Percentiles rank a stretch among this genome's conserved stretches.
Conservation (phyloP, 2,888 invertebrate species). For the Rapana venosa region DNA sequence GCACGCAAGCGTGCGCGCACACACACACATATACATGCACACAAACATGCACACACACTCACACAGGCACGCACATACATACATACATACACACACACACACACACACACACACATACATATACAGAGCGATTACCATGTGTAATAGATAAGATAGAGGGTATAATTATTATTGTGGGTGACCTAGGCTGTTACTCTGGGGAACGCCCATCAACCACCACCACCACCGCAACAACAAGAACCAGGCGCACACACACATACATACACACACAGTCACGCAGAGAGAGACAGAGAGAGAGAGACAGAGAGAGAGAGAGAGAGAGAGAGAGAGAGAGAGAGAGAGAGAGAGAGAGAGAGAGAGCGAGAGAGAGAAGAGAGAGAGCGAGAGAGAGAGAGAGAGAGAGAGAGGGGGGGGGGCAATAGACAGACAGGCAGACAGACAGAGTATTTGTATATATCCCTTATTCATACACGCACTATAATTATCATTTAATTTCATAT, state of each 20-base stretch:
- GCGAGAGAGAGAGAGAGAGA: neutral
- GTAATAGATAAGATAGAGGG: neutral
- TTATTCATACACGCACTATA: neutral
- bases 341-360: too few relatives aligned
- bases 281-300: too few relatives aligned
- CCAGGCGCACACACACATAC: neutral
- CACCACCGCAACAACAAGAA: too few relatives aligned
- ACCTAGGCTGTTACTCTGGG: too few relatives aligned
- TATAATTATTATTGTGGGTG: too few relatives aligned
- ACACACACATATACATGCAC: slow-evolving; percentile 26
- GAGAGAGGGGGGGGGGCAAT: neutral
- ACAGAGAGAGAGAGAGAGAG: too few relatives aligned
- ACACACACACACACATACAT: neutral
- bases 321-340: too few relatives aligned
- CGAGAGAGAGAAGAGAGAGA: too few relatives aligned
- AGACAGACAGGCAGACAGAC: neutral
- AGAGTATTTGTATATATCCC: too few relatives aligned
- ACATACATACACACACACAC: neutral
- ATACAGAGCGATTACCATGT: neutral
- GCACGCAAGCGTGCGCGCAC: neutral
- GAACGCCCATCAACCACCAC: too few relatives aligned
- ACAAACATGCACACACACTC: neutral
- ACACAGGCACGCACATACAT: neutral
- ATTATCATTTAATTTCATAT: too few relatives aligned
- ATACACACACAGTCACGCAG: neutral